Evolutionary conservation across 2,888 invertebrate genomes (phyloP), one percentile per base, ranked within the genome.

Genomic region (Anodontia alba): DNA sequence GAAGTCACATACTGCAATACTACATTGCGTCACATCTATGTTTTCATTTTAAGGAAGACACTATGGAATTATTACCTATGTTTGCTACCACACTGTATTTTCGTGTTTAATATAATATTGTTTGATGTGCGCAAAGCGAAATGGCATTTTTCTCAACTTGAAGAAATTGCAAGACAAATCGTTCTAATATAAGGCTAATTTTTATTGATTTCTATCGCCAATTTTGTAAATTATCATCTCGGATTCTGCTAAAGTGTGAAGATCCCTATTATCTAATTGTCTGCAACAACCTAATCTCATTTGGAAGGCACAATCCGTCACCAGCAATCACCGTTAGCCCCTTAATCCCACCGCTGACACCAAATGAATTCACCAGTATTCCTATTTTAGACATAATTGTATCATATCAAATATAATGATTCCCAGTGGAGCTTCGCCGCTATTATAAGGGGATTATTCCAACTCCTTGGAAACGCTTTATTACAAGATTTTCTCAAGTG

Each of bases 361-460:
- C 69, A 46, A 69, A 69, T 69, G 26, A 69, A 69, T 43, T 42
- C 69, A 15, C 69, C 69, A 29, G 46, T 69, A 42, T 69, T 46
- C 69, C 69, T 69, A 69, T 69, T 69, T 69, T 69, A 42, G 69
- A 46, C 42, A 69, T 69, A 69, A 69, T 69, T 69, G 69, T 69
- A 69, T 69, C 43, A 69, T 69, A 46, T 69, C 69, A 26, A 46
- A 42, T 42, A 69, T 69, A 69, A 69, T 69, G 42, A 69, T 69
- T 69, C 69, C 69, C 69, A 23, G 43, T 15, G 69, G 69, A 43
- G 69, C 2, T 20, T 5, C 69, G 31, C 26, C 26, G 43, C 42
- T 46, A 69, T 69, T 42, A 69, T 69, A 69, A 42, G 69, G 69
- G 69, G 69, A 69, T 69, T 46, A 69, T 15, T 43, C 20, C 69